These are phyloP conservation scores for Osmerus mordax DNA, from an alignment of 2,113 vertebrate genomes.

Conservation along the genomic window DNA sequence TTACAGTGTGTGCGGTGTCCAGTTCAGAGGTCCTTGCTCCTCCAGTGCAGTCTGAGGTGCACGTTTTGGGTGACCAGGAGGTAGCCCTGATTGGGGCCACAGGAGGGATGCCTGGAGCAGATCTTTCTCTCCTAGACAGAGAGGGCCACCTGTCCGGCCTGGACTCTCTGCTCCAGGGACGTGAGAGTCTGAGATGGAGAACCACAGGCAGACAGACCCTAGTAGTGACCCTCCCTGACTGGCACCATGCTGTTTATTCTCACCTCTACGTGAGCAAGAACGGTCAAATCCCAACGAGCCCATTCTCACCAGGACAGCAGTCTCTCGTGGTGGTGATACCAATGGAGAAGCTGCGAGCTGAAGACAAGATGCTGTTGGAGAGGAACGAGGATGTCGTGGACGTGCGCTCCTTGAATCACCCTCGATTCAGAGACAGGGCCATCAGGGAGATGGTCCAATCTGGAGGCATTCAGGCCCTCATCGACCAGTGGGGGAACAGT, in stretches of 20 bases:
- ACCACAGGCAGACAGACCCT: neutral
- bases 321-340: constrained; percentile 23
- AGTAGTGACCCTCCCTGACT: constrained; percentile 18
- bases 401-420: constrained; percentile 25
- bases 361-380: neutral
- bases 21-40: neutral
- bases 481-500: constrained; percentile 59
- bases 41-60: neutral
- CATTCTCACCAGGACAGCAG: neutral
- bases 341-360: constrained; percentile 8
- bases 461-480: constrained; percentile 48
- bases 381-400: neutral
- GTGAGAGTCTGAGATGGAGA: constrained; percentile 22
- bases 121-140: constrained; percentile 1
- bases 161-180: constrained; percentile 3
- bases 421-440: constrained; percentile 33
- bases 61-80: neutral
- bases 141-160: constrained; percentile 12
- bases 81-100: constrained; percentile 18
- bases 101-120: neutral
- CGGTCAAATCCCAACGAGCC: neutral
- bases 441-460: constrained; percentile 35
- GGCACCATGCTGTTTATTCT: neutral
- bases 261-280: neutral
- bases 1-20: constrained; percentile 35